A percentile compares a stretch with the other conserved stretches of the same genome.
These are phyloP conservation scores for Phengaris alcon DNA, from an alignment of 2,888 invertebrate genomes.

Conservation along the genomic window DNA sequence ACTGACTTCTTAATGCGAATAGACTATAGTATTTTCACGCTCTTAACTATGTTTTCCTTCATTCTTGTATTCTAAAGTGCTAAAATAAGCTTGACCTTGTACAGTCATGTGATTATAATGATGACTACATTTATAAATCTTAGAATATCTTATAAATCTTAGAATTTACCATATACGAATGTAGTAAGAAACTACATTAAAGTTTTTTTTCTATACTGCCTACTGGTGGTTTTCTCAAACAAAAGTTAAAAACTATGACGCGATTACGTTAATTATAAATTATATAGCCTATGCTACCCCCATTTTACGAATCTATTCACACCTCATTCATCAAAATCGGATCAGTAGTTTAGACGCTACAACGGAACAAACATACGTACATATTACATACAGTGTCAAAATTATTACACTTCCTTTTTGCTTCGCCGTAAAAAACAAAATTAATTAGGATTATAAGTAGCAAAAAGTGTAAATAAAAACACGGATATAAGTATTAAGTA, in stretches of 20 bases:
- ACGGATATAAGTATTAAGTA: not conserved
- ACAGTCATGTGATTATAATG: conserved; percentile 9
- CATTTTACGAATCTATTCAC: no score
- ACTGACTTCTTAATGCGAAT: no score
- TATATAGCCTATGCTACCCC: no score
- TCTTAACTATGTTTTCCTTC: not conserved
- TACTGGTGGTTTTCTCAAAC: no score
- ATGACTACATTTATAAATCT: conserved; percentile 15
- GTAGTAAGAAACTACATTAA: not conserved
- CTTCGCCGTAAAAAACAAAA: no score
- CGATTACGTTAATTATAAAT: no score
- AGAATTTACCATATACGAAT: not conserved
- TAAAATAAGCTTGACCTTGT: conserved; percentile 15
- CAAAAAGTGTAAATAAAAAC: not conserved
- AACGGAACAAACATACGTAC: no score
- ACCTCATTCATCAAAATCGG: no score
- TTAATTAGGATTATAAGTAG: not conserved
- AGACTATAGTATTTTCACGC: not conserved
- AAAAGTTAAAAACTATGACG: no score
- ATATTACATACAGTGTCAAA: no score
- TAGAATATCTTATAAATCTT: conserved; percentile 11
- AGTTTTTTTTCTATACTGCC: not conserved
- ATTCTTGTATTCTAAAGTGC: not conserved
- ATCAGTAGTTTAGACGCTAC: no score
- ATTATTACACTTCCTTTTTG: no score